phyloP scores from a whole-genome alignment of 2,113 vertebrate species.

The Tachuris rubrigastra region DNA sequence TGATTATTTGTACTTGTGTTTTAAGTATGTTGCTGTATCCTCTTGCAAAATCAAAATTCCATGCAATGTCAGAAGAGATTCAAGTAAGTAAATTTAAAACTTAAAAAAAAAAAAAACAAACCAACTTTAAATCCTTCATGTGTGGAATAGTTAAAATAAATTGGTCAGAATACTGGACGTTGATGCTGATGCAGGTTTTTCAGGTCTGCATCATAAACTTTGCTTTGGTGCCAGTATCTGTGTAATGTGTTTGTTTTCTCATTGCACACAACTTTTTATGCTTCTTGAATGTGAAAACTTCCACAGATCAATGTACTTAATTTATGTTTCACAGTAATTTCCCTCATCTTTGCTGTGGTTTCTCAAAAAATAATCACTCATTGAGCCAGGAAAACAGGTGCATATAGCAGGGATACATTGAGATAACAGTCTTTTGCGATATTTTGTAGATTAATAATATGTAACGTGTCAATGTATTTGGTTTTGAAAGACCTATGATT shows the following conservation, averaged over 20 bases:
- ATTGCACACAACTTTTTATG: not conserved
- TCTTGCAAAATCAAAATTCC: not conserved
- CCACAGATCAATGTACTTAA: not conserved
- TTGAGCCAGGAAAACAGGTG: not conserved
- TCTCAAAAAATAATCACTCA: not conserved
- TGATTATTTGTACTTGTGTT: not conserved
- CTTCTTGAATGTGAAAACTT: not conserved
- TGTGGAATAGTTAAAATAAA: not conserved
- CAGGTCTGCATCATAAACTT: not conserved
- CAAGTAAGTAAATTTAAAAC: not conserved
- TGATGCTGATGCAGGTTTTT: not conserved
- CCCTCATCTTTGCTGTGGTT: not conserved
- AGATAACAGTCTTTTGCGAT: not conserved
- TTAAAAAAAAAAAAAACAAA: no score
- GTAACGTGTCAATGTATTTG: not conserved
- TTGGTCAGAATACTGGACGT: not conserved
- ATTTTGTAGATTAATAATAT: not conserved
- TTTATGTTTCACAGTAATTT: not conserved
- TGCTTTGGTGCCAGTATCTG: not conserved
- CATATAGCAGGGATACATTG: not conserved
- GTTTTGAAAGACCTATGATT: not conserved
- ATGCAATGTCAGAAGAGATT: not conserved
- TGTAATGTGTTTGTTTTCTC: not conserved
- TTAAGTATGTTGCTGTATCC: not conserved
- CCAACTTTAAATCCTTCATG: not conserved